Evolutionary conservation across 37 sponge, comb jelly and placozoan species (phyloP).

Genomic region (Ianthella basta): DNA sequence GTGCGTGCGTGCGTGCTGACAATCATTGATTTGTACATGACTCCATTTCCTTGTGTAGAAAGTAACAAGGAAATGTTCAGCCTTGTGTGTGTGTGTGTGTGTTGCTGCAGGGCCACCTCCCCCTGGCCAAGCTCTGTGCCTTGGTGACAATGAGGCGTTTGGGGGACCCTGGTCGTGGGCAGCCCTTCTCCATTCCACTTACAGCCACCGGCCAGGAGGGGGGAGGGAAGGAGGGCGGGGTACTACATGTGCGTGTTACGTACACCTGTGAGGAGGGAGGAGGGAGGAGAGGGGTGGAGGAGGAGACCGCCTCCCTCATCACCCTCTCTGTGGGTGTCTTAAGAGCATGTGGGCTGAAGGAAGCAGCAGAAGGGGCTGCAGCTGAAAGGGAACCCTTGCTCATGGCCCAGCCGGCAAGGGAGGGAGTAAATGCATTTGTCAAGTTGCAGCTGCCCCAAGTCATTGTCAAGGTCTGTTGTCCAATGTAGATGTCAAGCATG

Average conservation of each 20-base stretch:
- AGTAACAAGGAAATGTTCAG: too few relatives aligned
- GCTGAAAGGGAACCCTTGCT: conserved; percentile 34
- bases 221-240: conserved; percentile 20
- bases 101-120: conserved; percentile 62
- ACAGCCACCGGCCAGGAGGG: conserved; percentile 23
- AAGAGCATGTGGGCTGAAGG: conserved; percentile 77
- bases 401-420: conserved; percentile 54
- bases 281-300: neutral
- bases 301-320: neutral
- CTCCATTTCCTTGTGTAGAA: neutral
- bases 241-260: conserved; percentile 55
- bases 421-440: conserved; percentile 57
- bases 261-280: conserved; percentile 21
- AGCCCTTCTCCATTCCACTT: conserved; percentile 66
- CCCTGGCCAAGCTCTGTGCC: conserved; percentile 81
- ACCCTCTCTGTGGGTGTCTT: conserved; percentile 55
- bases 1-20: neutral
- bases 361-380: conserved; percentile 48
- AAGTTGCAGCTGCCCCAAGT: conserved; percentile 32
- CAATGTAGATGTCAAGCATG: too few relatives aligned
- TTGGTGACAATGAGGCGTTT: conserved; percentile 68
- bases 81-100: too few relatives aligned
- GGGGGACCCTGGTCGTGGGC: neutral
- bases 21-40: neutral
- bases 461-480: neutral